Percentiles rank a stretch among this genome's conserved stretches.
These are phyloP conservation scores for Noctua comes DNA, from an alignment of 2,888 invertebrate genomes.

Conservation along the genomic window DNA sequence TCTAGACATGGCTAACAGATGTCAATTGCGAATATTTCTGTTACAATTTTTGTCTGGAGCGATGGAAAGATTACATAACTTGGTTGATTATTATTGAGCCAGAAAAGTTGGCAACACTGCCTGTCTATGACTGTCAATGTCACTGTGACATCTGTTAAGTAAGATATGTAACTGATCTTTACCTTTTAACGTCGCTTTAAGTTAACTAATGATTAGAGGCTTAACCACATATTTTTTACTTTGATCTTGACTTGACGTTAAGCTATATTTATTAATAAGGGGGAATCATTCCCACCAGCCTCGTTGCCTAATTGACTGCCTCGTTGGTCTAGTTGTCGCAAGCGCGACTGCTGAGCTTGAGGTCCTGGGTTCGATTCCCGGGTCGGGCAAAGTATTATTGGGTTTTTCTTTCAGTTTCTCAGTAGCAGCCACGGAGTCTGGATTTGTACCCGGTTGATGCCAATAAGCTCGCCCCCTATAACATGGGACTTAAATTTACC, in stretches of 20 bases:
- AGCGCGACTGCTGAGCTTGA: too few species aligned
- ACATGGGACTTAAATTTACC: too few species aligned
- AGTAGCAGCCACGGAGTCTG: too few species aligned
- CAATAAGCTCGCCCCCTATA: too few species aligned
- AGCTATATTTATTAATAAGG: background rate
- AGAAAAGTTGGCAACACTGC: constrained; percentile 5
- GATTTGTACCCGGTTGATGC: too few species aligned
- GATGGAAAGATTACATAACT: constrained; percentile 17
- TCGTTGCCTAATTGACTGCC: too few species aligned
- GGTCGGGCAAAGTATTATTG: too few species aligned
- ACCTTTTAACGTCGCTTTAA: too few species aligned
- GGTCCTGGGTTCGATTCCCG: too few species aligned
- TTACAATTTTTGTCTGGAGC: background rate
- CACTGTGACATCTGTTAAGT: background rate
- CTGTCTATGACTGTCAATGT: constrained; percentile 8
- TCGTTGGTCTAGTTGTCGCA: too few species aligned
- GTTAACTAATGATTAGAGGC: background rate
- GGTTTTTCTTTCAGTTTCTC: too few species aligned
- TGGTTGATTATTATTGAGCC: background rate
- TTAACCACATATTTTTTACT: background rate
- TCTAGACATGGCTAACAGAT: constrained; percentile 12
- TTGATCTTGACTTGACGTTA: background rate
- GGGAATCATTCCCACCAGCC: too few species aligned
- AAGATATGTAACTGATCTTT: background rate
- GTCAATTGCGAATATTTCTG: constrained; percentile 4